These are phyloP conservation scores for Paracanthobrama guichenoti DNA, from an alignment of 2,113 vertebrate genomes.

Conservation along the genomic window DNA sequence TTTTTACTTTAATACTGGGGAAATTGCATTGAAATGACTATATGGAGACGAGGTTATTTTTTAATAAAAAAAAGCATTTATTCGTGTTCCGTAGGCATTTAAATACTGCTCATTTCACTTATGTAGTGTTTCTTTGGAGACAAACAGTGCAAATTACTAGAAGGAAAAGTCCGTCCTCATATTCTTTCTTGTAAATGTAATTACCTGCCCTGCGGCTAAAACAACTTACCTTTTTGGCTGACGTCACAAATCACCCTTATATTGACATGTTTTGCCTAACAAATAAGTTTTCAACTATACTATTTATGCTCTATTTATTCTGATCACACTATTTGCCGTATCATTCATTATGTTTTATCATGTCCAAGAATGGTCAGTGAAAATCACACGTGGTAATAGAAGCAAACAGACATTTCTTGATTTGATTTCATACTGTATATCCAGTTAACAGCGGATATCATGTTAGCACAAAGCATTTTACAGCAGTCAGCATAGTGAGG, in stretches of 20 bases:
- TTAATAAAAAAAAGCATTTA: not conserved
- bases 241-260: not conserved
- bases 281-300: not conserved
- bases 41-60: not conserved
- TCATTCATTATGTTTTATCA: not conserved
- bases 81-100: not conserved
- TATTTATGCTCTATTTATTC: not conserved
- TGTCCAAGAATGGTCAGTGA: not conserved
- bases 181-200: not conserved
- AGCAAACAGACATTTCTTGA: not conserved
- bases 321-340: not conserved
- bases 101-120: not conserved
- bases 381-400: not conserved
- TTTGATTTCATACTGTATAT: not conserved
- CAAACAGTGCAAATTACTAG: not conserved
- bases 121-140: not conserved
- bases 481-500: not conserved
- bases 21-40: not conserved
- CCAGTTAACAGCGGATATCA: not conserved
- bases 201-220: not conserved
- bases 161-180: not conserved
- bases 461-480: not conserved
- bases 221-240: not conserved
- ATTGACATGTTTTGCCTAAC: not conserved
- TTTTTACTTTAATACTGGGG: not conserved